Base-by-base conservation (phyloP, 1,140 invertebrate species). In the Stratiolaelaps scimitus region DNA sequence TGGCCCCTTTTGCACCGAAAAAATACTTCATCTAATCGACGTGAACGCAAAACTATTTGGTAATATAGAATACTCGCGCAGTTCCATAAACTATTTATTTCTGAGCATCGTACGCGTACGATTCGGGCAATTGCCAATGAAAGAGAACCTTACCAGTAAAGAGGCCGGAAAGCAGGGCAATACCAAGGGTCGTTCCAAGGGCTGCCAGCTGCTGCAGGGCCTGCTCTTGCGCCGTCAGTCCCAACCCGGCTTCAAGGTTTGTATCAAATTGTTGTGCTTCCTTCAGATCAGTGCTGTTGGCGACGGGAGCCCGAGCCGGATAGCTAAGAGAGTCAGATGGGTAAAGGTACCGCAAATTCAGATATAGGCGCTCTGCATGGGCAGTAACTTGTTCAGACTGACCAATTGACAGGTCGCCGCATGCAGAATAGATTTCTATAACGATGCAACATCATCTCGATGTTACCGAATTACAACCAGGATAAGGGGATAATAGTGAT, bases 131-230 rank as follows among this genome's bases (percentile, higher is more conserved):
- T 65, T 66, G 47, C 65, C 53, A 28, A 68, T 44, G 10, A 66
- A 65, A 45, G 45, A 71, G n/a, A 64, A 48, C n/a, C 67, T 75
- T 76, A 90, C 90, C 90, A 76, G 88, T 88, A 65, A 89, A 68
- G 68, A 84, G 72, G 53, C 89, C 90, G n/a, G 84, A 83, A 65
- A 83, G 78, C 40, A 88, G 77, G 45, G 87, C 83, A 29, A 88
- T 78, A 7, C 74, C 74, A 0, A 92, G 60, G 0, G 88, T 91
- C 5, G 86, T 73, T 2, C 75, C 76, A 7, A 92, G 77, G 1
- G 85, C 84, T 5, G 85, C 75, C 47, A 89, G 75, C 79, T 93
- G 89, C 77, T 83, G 88, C 7, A 79, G 80, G 1, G 86, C 88
- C 78, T 92, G 89, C n/a, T 78, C 71, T 17, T 71, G 72, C 2